These are phyloP conservation scores for Microctenopoma lineatum DNA, from an alignment of 2,797 vertebrate genomes.

Conservation along the genomic window DNA sequence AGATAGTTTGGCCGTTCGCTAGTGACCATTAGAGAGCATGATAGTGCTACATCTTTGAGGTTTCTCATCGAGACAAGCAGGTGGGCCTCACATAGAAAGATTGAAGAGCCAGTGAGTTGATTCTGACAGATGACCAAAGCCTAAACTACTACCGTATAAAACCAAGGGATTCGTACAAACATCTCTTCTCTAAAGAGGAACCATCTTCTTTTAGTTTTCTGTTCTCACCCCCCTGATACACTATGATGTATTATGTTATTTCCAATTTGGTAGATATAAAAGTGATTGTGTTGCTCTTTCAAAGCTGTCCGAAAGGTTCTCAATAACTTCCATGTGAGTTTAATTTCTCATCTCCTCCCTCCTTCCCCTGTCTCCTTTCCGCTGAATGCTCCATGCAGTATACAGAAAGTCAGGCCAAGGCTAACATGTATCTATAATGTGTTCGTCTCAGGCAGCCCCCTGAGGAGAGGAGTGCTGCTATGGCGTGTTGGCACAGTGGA, in stretches of 20 bases:
- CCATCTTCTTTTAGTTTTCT: constrained; percentile 31
- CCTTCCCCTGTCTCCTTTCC: constrained; percentile 62
- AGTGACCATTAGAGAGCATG: constrained; percentile 74
- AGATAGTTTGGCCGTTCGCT: constrained; percentile 77
- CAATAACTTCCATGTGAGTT: constrained; percentile 72
- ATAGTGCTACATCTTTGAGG: constrained; percentile 64
- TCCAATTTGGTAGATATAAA: constrained; percentile 42
- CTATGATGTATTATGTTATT: constrained; percentile 50
- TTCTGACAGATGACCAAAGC: constrained; percentile 42
- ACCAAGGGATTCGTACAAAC: constrained; percentile 37
- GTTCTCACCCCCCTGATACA: constrained; percentile 32
- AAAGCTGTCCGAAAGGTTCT: constrained; percentile 53
- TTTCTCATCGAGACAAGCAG: constrained; percentile 65
- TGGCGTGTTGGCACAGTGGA: constrained; percentile 83
- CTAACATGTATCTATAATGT: constrained; percentile 84
- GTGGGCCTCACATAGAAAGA: constrained; percentile 47
- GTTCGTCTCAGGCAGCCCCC: constrained; percentile 79
- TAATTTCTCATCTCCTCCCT: constrained; percentile 72
- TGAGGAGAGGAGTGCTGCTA: constrained; percentile 79
- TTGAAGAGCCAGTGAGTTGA: constrained; percentile 36
- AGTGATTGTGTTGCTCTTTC: constrained; percentile 44
- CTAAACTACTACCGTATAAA: constrained; percentile 44
- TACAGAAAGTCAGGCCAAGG: constrained; percentile 77
- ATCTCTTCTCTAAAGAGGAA: constrained; percentile 44
- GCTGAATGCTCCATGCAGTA: constrained; percentile 67